A percentile compares a stretch with the other conserved stretches of the same genome.
Evolutionary conservation across 2,113 vertebrate species (phyloP).

Genomic region (Noturus placidus): DNA sequence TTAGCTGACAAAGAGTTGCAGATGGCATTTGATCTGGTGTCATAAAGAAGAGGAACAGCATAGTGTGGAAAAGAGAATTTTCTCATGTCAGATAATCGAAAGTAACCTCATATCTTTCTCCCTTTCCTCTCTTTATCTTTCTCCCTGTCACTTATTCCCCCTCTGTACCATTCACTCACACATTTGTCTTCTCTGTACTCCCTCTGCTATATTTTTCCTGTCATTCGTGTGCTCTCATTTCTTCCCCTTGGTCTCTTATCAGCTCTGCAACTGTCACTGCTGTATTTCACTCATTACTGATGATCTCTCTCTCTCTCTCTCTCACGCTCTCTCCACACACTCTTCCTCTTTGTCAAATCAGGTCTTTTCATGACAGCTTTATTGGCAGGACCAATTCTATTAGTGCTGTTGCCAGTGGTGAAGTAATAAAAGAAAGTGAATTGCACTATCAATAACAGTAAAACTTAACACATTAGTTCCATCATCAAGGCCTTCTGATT

Average conservation of each 20-base stretch:
- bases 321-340: constrained; percentile 11
- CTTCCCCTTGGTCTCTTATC: constrained; percentile 52
- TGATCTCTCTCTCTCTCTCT: constrained; percentile 24
- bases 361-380: neutral
- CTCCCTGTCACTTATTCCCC: neutral
- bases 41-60: constrained; percentile 36
- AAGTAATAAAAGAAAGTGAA: neutral
- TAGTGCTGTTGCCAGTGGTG: neutral
- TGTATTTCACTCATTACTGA: constrained; percentile 64
- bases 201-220: constrained; percentile 30
- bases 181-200: constrained; percentile 50
- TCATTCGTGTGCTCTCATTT: constrained; percentile 19
- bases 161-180: constrained; percentile 33
- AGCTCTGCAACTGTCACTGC: constrained; percentile 61
- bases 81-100: constrained; percentile 43
- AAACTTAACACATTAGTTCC: neutral
- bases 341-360: constrained; percentile 12
- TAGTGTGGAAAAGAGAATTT: neutral
- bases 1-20: constrained; percentile 52
- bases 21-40: constrained; percentile 50
- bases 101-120: constrained; percentile 31
- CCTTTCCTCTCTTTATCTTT: constrained; percentile 9
- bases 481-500: neutral
- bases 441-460: neutral
- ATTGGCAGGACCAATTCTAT: neutral